phyloP scores from a whole-genome alignment of 2,113 vertebrate species.

The Archilochus colubris region DNA sequence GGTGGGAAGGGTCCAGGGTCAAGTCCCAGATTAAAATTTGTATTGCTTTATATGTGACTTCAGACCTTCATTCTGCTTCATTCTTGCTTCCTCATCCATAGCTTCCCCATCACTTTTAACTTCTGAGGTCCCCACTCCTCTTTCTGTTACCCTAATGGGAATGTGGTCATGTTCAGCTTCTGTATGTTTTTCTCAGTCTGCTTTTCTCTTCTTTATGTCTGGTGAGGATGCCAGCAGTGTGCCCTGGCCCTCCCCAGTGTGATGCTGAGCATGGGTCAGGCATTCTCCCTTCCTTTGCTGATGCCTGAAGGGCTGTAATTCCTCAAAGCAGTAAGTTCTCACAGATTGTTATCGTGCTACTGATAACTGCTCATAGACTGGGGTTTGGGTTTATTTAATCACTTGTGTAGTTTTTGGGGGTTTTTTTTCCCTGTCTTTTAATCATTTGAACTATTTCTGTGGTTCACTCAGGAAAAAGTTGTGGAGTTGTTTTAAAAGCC shows the following conservation, averaged over 20 bases:
- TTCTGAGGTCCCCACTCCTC: neutral
- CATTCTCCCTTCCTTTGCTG: neutral
- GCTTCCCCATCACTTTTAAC: neutral
- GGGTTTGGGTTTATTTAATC: neutral
- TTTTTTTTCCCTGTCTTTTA: neutral
- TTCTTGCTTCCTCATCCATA: neutral
- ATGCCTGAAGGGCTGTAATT: neutral
- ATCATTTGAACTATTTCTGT: neutral
- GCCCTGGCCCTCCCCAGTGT: neutral
- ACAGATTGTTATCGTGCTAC: neutral
- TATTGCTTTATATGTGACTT: fast-evolving
- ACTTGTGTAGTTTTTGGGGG: neutral
- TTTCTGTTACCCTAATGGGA: neutral
- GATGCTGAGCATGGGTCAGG: neutral
- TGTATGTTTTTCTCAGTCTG: neutral
- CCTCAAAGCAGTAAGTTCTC: neutral
- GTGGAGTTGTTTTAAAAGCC: conserved; percentile 33
- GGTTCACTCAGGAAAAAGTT: conserved; percentile 9
- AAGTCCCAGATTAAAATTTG: fast-evolving
- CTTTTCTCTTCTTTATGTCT: neutral
- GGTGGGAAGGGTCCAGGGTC: neutral
- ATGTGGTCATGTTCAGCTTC: neutral
- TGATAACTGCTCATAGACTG: neutral
- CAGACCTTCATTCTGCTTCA: neutral
- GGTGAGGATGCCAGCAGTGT: neutral